Percentiles rank a stretch among this genome's conserved stretches.
phyloP scores from a whole-genome alignment of 2,888 invertebrate genomes.

The Watsonalla cultraria region DNA sequence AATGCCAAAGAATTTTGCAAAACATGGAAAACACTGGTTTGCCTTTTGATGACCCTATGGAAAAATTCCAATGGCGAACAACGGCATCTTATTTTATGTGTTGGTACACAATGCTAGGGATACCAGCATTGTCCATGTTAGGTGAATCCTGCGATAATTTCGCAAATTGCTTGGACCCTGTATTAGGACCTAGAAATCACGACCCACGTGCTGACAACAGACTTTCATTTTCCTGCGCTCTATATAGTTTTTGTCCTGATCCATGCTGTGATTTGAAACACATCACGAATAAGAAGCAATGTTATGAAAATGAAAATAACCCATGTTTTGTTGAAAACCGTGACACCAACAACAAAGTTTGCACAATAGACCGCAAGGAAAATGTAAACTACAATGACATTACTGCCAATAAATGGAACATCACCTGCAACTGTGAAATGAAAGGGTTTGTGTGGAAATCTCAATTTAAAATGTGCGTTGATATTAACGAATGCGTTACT shows the following conservation, averaged over 20 bases:
- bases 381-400: conserved; percentile 70
- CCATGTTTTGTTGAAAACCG: conserved; percentile 70
- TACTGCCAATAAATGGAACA: conserved; percentile 79
- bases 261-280: conserved; percentile 79
- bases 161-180: conserved; percentile 74
- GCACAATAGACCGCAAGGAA: conserved; percentile 44
- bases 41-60: conserved; percentile 77
- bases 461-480: conserved; percentile 80
- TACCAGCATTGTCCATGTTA: conserved; percentile 68
- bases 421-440: conserved; percentile 75
- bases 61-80: conserved; percentile 80
- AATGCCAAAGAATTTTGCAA: conserved; percentile 64
- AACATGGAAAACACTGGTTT: conserved; percentile 61
- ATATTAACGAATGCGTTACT: conserved; percentile 78
- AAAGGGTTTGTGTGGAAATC: conserved; percentile 78
- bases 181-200: conserved; percentile 53
- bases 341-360: conserved; percentile 17
- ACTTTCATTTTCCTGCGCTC: conserved; percentile 77
- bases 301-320: conserved; percentile 61
- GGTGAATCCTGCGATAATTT: conserved; percentile 81
- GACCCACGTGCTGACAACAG: conserved; percentile 79
- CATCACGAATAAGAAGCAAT: conserved; percentile 51
- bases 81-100: conserved; percentile 84
- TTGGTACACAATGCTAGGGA: conserved; percentile 80
- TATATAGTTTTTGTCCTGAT: conserved; percentile 83